Evolutionary conservation across 35 echinoderm and acorn worm species (phyloP).

Genomic region (Patiria miniata): DNA sequence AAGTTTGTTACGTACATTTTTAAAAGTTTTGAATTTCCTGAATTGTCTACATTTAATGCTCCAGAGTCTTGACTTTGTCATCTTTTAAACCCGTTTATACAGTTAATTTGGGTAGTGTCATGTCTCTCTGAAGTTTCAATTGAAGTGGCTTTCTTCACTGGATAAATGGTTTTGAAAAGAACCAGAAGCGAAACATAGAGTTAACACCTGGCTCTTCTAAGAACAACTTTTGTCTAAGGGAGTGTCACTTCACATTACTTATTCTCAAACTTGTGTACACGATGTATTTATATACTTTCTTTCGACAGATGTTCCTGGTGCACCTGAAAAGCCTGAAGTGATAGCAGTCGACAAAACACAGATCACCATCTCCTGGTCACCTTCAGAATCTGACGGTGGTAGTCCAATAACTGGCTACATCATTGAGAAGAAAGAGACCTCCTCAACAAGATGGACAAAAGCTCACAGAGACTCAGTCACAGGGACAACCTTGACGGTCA

Average conservation of each 20-base stretch:
- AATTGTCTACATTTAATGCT: too few relatives aligned
- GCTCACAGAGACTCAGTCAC: constrained; percentile 67
- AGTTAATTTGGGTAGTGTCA: too few relatives aligned
- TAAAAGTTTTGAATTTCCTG: not conserved
- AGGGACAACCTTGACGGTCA: constrained; percentile 77
- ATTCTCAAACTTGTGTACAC: not conserved
- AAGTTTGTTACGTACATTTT: not conserved
- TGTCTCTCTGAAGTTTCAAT: too few relatives aligned
- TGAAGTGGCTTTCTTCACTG: too few relatives aligned
- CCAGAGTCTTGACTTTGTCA: too few relatives aligned
- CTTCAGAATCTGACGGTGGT: constrained; percentile 74
- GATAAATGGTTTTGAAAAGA: too few relatives aligned
- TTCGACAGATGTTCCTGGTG: constrained; percentile 61
- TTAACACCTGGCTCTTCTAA: too few relatives aligned
- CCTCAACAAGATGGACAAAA: constrained; percentile 76
- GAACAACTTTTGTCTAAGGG: too few relatives aligned
- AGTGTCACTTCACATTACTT: not conserved
- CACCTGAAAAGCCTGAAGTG: constrained; percentile 61
- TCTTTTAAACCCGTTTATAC: too few relatives aligned
- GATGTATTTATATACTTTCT: not conserved
- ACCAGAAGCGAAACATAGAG: too few relatives aligned
- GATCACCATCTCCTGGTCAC: constrained; percentile 79
- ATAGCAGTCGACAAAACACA: constrained; percentile 54
- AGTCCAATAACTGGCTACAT: constrained; percentile 85
- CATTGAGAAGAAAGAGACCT: constrained; percentile 82